A percentile compares a stretch with the other conserved stretches of the same genome.
These are phyloP conservation scores for Hystrix brachyura DNA, from an alignment of 2,113 vertebrate genomes.

Conservation along the genomic window DNA sequence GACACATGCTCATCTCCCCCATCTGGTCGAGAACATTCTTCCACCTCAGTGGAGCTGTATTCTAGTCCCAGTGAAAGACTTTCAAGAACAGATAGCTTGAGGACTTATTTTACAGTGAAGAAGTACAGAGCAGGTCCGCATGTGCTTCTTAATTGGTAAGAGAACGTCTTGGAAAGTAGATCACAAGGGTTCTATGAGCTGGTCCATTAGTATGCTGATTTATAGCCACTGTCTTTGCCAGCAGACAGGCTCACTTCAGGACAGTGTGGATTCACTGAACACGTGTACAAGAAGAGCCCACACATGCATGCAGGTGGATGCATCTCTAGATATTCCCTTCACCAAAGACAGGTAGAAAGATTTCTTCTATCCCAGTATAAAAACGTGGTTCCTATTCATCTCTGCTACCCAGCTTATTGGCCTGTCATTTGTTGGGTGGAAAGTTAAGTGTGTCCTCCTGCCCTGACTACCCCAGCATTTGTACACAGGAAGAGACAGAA, in stretches of 20 bases:
- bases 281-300: accelerated
- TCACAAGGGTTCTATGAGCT: background rate
- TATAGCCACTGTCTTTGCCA: background rate
- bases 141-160: background rate
- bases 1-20: background rate
- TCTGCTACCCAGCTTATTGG: background rate
- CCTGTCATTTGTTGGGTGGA: background rate
- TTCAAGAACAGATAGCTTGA: background rate
- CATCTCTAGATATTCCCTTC: accelerated
- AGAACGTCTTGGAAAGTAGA: background rate
- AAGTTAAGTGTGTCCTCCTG: background rate
- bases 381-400: background rate
- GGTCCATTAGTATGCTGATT: accelerated
- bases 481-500: background rate
- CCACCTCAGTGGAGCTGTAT: no score
- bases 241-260: background rate
- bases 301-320: accelerated
- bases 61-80: background rate
- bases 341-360: background rate
- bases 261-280: background rate
- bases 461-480: background rate
- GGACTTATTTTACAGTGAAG: background rate
- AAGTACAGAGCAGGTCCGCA: background rate
- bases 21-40: background rate
- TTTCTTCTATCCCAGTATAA: background rate